Evolutionary conservation across 2,797 vertebrate species (phyloP).

Genomic region (Acridotheres tristis): DNA sequence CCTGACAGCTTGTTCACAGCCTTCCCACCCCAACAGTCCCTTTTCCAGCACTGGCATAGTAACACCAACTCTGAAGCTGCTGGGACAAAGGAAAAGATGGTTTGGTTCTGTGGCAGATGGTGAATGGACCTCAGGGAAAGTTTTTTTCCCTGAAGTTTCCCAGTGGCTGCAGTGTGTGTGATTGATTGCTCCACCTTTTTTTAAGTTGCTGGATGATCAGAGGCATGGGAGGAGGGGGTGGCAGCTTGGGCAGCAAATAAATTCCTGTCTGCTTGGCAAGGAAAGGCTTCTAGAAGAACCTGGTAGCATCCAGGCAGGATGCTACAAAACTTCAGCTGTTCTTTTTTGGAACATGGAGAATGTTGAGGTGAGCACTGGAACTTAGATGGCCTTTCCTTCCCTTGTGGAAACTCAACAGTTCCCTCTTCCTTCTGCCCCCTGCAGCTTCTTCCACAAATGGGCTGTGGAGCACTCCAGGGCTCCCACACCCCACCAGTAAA

Average conservation of each 20-base stretch:
- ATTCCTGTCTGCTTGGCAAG: background rate
- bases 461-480: background rate
- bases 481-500: background rate
- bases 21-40: background rate
- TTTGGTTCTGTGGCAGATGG: background rate
- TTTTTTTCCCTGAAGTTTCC: background rate
- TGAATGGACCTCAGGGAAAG: background rate
- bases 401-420: background rate
- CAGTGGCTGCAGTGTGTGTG: background rate
- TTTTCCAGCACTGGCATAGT: background rate
- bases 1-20: background rate
- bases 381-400: background rate
- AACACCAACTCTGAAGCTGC: background rate
- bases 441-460: background rate
- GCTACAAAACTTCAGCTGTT: background rate
- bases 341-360: background rate
- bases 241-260: background rate
- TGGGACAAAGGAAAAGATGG: background rate
- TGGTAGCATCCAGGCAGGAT: background rate
- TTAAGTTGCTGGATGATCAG: background rate
- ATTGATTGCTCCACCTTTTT: background rate
- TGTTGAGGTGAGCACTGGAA: background rate
- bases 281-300: background rate
- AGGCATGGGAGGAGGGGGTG: background rate
- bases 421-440: background rate